Base-by-base conservation (phyloP, 2,113 vertebrate genomes). In the Chionis minor region DNA sequence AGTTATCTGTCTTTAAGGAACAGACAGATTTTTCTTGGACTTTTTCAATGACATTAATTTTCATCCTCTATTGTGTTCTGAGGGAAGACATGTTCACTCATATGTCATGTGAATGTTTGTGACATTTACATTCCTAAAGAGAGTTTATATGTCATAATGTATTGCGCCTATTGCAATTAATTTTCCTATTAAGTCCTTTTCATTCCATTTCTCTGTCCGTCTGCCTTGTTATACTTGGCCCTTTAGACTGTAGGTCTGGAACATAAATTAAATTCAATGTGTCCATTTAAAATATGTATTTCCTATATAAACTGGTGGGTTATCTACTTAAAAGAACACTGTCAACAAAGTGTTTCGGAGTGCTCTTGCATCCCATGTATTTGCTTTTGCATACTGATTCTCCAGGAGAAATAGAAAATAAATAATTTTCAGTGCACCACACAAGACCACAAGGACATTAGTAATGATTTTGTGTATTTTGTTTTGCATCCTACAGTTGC, bases 121-220 rank as follows among this genome's bases (percentile, higher is more conserved):
- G 88, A 96, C 83, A 96, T 97, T 97, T 94, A 89, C 18, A 11
- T 87, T 97, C 84, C 55, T 52, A 94, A 95, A 80, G 67, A 96
- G 62, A 97, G 19, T 92, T 94, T 95, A 84, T 92, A 63, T 88
- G 86, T 61, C 73, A 80, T 92, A 55, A 52, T 95, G 72, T 90
- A 81, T 97, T 94, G 89, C 81, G 65, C 58, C 4, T 73, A 9
- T 96, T 97, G 93, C 87, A 97, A 96, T 92, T 97, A 67, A 86
- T 92, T 40, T 92, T 96, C 81, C 77, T 94, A 66, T 82, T 95
- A 96, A 95, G 85, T 73, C 22, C 33, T 72, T 35, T 82, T 63
- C 38, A 38, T 75, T 82, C 55, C 44, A 84, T 91, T 95, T 91
- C 51, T 83, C 26, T 77, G 27, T 74, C 58, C 58, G 89, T 88